Conservation (phyloP, 1,140 invertebrate genomes). For the Meloidogyne chitwoodi region DNA sequence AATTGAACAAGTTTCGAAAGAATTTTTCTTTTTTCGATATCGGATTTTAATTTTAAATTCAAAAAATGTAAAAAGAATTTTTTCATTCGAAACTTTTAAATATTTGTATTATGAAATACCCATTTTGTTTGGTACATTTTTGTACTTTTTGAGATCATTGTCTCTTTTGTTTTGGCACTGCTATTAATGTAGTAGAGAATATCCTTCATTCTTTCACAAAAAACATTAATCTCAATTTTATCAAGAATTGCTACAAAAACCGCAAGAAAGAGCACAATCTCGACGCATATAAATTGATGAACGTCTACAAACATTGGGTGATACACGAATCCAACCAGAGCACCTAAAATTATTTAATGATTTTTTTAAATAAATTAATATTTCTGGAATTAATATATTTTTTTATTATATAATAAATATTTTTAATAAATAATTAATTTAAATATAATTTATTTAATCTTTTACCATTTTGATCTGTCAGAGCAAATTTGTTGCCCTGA, state of each 20-base stretch:
- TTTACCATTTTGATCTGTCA: conserved; percentile 49
- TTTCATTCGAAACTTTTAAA: neutral
- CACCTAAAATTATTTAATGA: conserved; percentile 7
- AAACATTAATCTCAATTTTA: no score
- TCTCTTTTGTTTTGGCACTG: neutral
- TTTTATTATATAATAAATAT: no score
- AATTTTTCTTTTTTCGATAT: neutral
- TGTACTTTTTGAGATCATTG: neutral
- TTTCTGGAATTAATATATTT: no score
- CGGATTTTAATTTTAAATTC: no score
- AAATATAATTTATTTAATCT: no score
- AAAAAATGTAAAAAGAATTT: no score
- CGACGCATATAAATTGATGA: conserved; percentile 54
- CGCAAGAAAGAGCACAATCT: conserved; percentile 44
- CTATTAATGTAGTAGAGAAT: neutral
- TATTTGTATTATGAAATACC: neutral
- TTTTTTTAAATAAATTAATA: no score
- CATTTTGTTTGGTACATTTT: neutral
- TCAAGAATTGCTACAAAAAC: conserved; percentile 32
- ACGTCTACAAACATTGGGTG: conserved; percentile 41
- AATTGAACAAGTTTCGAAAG: neutral
- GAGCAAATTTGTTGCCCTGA: conserved; percentile 19
- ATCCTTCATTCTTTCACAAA: no score
- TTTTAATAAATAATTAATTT: no score
- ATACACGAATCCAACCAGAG: conserved; percentile 35